Percentiles rank a stretch among this genome's conserved stretches.
These are phyloP conservation scores for Cheilosia vulpina DNA, from an alignment of 2,888 invertebrate species.

Conservation along the genomic window DNA sequence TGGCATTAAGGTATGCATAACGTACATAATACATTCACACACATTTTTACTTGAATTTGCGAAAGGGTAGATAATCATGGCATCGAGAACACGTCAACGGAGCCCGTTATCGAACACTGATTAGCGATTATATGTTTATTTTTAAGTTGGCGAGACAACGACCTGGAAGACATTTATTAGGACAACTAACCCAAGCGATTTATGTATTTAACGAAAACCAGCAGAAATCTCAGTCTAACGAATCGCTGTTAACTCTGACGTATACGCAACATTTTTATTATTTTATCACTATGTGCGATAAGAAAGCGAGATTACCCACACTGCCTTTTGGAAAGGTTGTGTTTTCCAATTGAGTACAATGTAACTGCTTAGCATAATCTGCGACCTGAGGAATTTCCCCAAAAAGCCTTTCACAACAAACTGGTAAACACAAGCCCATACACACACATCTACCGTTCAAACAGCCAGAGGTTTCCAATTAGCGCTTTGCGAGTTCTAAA, in stretches of 20 bases:
- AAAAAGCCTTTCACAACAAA: slow-evolving; percentile 26
- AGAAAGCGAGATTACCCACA: slow-evolving; percentile 16
- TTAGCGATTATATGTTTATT: too few species aligned
- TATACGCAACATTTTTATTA: slow-evolving; percentile 33
- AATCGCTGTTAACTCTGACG: slow-evolving; percentile 22
- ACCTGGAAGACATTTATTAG: neutral
- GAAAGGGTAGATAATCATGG: too few species aligned
- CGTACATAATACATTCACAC: too few species aligned
- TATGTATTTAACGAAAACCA: neutral
- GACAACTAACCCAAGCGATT: neutral
- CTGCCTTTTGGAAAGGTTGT: neutral
- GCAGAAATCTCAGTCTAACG: neutral
- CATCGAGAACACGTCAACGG: too few species aligned
- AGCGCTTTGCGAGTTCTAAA: slow-evolving; percentile 46
- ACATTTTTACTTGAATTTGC: too few species aligned
- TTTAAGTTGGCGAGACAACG: too few species aligned
- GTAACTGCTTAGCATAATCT: slow-evolving; percentile 5
- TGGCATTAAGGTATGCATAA: too few species aligned
- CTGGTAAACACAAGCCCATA: neutral
- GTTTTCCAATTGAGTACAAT: neutral
- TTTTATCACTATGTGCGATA: slow-evolving; percentile 27
- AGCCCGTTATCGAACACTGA: too few species aligned
- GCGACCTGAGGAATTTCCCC: slow-evolving; percentile 35
- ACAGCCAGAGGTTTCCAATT: slow-evolving; percentile 51
- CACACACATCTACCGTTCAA: neutral